Base-by-base conservation (phyloP, 1,140 invertebrate genomes). In the Helicoverpa zea region DNA sequence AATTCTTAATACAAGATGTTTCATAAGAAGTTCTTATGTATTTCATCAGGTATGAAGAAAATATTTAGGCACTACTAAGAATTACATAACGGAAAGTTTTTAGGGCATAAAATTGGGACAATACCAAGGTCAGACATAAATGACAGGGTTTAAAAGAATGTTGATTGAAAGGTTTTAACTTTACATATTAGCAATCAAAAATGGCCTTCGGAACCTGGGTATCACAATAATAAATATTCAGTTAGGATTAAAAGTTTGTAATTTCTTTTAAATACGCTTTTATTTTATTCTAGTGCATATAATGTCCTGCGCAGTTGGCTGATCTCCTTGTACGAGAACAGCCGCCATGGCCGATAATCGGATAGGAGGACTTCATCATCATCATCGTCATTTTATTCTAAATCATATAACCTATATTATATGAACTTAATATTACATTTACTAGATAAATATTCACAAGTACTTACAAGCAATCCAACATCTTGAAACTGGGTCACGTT, bases 111-210 rank as follows among this genome's bases (percentile, higher is more conserved):
- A 73, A 43, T 54, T n/a, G 18, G 29, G 30, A 58, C 54, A 73
- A 73, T 73, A 73, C 23, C n/a, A 43, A 47, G 23, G 9, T 35
- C 14, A 43, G 52, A 1, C 43, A 58, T 43, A 54, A 72, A 54
- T 54, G 29, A 9, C 43, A 7, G 66, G 49, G 2, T 70, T 18
- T n/a, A 3, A 29, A 72, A 54, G 68, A 72, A 72, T 72, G 12
- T 59, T 56, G 9, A 74, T 58, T 74, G 29, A 56, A 56, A 47
- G 18, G 30, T 47, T 74, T 74, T 18, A 51, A 43, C 35, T 72
- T 72, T 10, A 30, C 13, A 10, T 30, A 23, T 52, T 23, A 10
- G 14, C 51, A 30, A 54, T 72, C 49, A n/a, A 70, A 30, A 52
- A 5, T 56, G 54, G 58, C 72, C 72, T 74, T 66, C n/a, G 43